Evolutionary conservation across 2,113 vertebrate genomes (phyloP).

Genomic region (Tamias sibiricus): DNA sequence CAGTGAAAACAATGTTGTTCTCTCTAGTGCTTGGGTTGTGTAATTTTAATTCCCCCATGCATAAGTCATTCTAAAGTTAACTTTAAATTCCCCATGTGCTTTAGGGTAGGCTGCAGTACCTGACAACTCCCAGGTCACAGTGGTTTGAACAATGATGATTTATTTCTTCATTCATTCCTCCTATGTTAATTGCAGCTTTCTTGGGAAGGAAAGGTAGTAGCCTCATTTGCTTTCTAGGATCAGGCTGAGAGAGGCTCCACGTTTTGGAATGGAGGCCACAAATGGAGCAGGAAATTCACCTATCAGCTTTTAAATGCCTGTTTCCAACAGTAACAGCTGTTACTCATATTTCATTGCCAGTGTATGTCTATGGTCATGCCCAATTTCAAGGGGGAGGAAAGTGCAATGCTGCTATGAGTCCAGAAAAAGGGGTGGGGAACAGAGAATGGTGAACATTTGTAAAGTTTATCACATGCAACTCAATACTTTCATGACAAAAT

Average conservation of each 20-base stretch:
- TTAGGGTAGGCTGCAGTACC: not conserved
- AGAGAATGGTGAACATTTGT: not conserved
- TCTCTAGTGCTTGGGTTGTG: no score
- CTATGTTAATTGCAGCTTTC: not conserved
- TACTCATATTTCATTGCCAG: not conserved
- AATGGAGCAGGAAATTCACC: not conserved
- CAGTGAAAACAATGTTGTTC: not conserved
- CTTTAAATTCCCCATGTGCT: not conserved
- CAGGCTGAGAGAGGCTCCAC: not conserved
- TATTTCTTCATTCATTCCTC: not conserved
- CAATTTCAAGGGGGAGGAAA: not conserved
- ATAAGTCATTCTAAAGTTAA: not conserved
- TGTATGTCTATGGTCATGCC: not conserved
- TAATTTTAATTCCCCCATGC: not conserved
- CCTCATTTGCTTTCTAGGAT: not conserved
- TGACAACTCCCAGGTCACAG: not conserved
- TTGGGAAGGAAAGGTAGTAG: not conserved
- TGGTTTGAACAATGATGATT: not conserved
- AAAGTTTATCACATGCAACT: not conserved
- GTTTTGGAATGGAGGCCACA: not conserved
- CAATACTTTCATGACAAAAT: not conserved
- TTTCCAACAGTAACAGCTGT: not conserved
- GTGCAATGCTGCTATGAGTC: accelerated
- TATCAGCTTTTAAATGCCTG: not conserved
- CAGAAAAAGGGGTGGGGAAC: not conserved